phyloP scores from a whole-genome alignment of 1,140 invertebrate species.

The Drosophila melanogaster region Release_6_plus_ISO1_MT NT_037436.4:2543501-2544000 shows the following conservation, averaged over 20 bases:
- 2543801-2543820: conserved; percentile 28
- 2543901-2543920: conserved; percentile 33
- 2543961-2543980: neutral
- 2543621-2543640: conserved; percentile 16
- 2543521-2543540: conserved; percentile 38
- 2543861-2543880: conserved; percentile 38
- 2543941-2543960: neutral
- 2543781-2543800: conserved; percentile 18
- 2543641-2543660: conserved; percentile 27
- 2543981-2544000: conserved; percentile 14
- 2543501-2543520: conserved; percentile 17
- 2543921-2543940: conserved; percentile 18
- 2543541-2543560: conserved; percentile 34
- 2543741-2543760: too few species aligned
- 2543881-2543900: conserved; percentile 21
- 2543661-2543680: too few species aligned
- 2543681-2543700: too few species aligned
- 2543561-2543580: conserved; percentile 1
- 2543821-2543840: conserved; percentile 18
- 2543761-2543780: neutral
- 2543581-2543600: conserved; percentile 7
- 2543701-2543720: too few species aligned
- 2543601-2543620: conserved; percentile 10
- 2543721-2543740: too few species aligned
- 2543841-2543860: conserved; percentile 22